A percentile compares a stretch with the other conserved stretches of the same genome.
Conservation (phyloP, 1,140 invertebrate species). For the Apolygus lucorum region DNA sequence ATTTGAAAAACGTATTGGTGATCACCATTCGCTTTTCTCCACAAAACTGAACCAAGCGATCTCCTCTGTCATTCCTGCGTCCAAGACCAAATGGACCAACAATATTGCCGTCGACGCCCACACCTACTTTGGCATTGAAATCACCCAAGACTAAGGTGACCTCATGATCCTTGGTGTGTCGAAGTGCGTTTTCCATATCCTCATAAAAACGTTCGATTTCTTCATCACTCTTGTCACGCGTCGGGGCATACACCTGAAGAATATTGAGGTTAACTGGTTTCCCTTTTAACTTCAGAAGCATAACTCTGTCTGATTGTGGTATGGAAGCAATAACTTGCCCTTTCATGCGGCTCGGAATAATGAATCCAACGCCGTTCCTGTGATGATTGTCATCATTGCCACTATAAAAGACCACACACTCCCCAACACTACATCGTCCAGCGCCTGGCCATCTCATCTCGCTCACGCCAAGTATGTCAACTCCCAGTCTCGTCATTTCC, state of each 20-base stretch:
- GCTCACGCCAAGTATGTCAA: background rate
- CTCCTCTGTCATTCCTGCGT: constrained; percentile 35
- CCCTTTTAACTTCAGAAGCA: background rate
- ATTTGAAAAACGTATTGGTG: constrained; percentile 36
- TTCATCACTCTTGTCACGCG: background rate
- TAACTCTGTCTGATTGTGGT: background rate
- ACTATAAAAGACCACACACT: background rate
- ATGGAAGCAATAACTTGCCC: background rate
- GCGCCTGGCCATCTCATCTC: background rate
- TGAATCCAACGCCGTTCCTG: background rate
- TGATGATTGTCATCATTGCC: background rate
- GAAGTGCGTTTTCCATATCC: background rate
- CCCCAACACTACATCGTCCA: background rate
- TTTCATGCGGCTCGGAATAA: background rate
- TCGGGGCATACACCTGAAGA: background rate
- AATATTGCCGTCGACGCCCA: constrained; percentile 21
- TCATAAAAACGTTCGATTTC: background rate
- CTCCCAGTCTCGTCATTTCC: background rate
- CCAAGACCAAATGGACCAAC: constrained; percentile 33
- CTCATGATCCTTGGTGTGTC: constrained; percentile 21
- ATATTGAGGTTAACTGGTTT: background rate
- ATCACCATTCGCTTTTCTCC: constrained; percentile 34
- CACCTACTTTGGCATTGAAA: constrained; percentile 34
- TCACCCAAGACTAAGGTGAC: constrained; percentile 33
- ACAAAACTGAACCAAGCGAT: constrained; percentile 35